phyloP scores from a whole-genome alignment of 2,113 vertebrate species.

The Hystrix cristata region DNA sequence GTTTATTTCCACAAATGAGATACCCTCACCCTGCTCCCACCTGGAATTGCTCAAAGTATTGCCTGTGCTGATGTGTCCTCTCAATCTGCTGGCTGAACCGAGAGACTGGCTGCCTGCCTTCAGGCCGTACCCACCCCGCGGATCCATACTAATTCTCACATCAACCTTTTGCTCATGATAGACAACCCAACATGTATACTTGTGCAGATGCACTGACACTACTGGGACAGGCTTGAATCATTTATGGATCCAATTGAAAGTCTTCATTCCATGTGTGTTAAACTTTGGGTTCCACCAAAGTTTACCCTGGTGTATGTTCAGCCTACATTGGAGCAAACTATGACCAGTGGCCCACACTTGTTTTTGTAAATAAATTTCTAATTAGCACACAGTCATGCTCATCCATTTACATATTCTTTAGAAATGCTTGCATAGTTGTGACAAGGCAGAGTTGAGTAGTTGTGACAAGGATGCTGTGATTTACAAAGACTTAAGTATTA shows the following conservation, averaged over 20 bases:
- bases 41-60: background rate
- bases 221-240: constrained; percentile 2
- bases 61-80: background rate
- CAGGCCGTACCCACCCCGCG: background rate
- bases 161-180: background rate
- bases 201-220: background rate
- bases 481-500: background rate
- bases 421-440: background rate
- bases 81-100: background rate
- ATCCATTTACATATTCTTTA: background rate
- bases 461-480: background rate
- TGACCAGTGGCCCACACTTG: background rate
- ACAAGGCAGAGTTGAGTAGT: background rate
- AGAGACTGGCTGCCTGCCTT: background rate
- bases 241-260: background rate
- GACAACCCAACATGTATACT: background rate
- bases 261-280: constrained; percentile 21
- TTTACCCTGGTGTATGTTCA: background rate
- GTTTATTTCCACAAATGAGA: background rate
- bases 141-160: background rate
- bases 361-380: constrained; percentile 56
- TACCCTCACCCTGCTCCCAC: background rate
- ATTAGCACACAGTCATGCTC: background rate
- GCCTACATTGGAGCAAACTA: background rate
- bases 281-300: background rate